Evolutionary conservation across 2,797 vertebrate species (phyloP), one percentile per base, ranked within the genome.

Genomic region (Urophycis tenuis): DNA sequence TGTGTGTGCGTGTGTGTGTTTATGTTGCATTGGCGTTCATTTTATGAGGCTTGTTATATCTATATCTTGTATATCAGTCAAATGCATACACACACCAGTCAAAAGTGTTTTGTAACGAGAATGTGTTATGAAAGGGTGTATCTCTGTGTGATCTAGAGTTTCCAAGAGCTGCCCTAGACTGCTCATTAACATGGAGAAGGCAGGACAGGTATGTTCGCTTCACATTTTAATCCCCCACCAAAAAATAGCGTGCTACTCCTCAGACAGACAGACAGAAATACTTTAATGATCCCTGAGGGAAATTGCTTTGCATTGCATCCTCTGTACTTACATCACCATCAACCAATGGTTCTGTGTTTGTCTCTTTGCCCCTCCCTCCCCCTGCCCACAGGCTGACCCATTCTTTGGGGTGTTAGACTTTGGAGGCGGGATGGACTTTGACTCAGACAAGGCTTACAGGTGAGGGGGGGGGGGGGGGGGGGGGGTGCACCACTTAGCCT

Each of bases 371-470:
- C 31, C 12, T 12, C 17, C n/a, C 34, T 32, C 29, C 10, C 34
- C 8, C 17, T 10, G 17, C 41, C 49, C 39, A 7, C 74, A 97
- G 96, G 91, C 89, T 0, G 93, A 95, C 60, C 90, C 95, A 5
- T 82, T 95, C 80, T 87, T 95, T 3, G 94, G 95, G 33, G 80
- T 96, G 81, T 88, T 97, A 67, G 94, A 94, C 70, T 93, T 96
- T 0, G 95, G 94, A 81, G 92, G 93, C 71, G 93, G 95, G 71
- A 95, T 97, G 95, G 96, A 98, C 89, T 97, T 98, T 78, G 95
- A 97, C 82, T 97, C 96, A 0, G 94, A 95, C 74, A 96, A 96
- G 82, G 96, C 96, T 0, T 97, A 97, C 92, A 95, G 96, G 96
- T 95, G 75, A 88, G 86, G 29, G 32, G 75, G 32, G 3, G 31